phyloP scores from a whole-genome alignment of 2,113 vertebrate species.

The Cisticola juncidis region DNA sequence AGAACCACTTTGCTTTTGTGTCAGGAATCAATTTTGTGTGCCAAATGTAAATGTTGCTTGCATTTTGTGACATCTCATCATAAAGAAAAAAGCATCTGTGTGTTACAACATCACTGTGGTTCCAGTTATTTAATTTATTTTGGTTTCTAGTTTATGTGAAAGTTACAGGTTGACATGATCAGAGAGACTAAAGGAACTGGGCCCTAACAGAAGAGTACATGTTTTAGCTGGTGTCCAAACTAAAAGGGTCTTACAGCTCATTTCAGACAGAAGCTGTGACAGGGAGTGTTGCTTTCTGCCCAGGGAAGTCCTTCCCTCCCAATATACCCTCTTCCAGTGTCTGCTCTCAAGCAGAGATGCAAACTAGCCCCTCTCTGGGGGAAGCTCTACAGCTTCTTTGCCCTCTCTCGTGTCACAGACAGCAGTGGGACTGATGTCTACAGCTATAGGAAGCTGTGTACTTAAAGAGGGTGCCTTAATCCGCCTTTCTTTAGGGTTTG shows the following conservation, averaged over 20 bases:
- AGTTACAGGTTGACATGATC: slow-evolving; percentile 82
- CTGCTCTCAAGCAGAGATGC: neutral
- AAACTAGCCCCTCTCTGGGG: neutral
- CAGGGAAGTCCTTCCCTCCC: neutral
- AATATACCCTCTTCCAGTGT: neutral
- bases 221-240: neutral
- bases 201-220: neutral
- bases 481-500: neutral
- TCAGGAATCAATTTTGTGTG: neutral
- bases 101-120: neutral
- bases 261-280: neutral
- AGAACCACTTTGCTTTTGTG: neutral
- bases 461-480: neutral
- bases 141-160: slow-evolving; percentile 79
- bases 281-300: neutral
- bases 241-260: neutral
- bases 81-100: neutral
- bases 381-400: neutral
- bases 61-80: neutral
- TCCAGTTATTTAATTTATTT: neutral
- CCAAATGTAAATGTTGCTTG: neutral
- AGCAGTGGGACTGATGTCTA: neutral
- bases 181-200: slow-evolving; percentile 19
- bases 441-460: neutral
- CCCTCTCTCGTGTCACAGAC: accelerated